These are phyloP conservation scores for Prionailurus bengalensis DNA, from an alignment of 2,113 vertebrate genomes.

Conservation along the genomic window DNA sequence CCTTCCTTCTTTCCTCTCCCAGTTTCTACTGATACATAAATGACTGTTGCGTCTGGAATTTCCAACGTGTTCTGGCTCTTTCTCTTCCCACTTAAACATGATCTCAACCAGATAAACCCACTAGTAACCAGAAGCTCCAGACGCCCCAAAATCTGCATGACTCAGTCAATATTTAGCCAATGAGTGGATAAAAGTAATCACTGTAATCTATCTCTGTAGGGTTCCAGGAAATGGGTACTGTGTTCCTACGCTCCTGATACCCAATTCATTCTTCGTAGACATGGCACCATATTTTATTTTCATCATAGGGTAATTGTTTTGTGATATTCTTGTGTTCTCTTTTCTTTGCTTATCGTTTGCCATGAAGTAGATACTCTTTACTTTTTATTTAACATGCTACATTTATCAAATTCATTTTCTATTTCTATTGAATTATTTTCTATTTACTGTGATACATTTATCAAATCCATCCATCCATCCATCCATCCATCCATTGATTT, in stretches of 20 bases:
- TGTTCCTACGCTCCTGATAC: rapidly evolving
- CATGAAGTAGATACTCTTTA: not conserved
- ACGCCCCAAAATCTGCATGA: not conserved
- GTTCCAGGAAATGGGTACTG: not conserved
- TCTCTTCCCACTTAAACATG: not conserved
- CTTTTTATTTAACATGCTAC: not conserved
- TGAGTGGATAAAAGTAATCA: not conserved
- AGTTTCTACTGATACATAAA: not conserved
- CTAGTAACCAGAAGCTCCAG: not conserved
- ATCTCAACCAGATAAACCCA: not conserved
- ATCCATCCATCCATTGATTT: not conserved
- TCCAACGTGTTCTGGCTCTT: rapidly evolving
- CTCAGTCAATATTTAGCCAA: not conserved
- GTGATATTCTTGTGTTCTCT: not conserved
- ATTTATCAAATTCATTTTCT: not conserved
- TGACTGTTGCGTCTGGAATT: not conserved
- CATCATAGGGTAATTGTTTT: not conserved
- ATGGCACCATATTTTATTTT: not conserved
- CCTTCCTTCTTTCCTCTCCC: not conserved
- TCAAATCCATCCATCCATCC: not conserved
- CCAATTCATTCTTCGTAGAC: not conserved
- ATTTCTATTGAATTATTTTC: not conserved
- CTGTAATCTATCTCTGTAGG: not conserved
- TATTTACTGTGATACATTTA: not conserved
- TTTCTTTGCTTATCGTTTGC: not conserved